phyloP scores from a whole-genome alignment of 1,140 invertebrate genomes.

The Chrysopa pallens region DNA sequence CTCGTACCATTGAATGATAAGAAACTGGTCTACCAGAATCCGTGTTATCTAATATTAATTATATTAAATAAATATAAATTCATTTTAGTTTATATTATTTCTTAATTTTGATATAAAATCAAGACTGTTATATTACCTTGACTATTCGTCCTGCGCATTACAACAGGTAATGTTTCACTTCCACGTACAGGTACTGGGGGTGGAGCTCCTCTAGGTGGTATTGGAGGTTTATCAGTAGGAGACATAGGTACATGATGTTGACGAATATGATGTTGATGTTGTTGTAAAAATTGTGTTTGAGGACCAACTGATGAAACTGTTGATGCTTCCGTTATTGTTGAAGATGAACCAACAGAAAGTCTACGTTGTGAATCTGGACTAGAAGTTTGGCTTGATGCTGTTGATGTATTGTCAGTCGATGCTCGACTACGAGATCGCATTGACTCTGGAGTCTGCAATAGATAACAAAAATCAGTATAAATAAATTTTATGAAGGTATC shows the following conservation, averaged over 20 bases:
- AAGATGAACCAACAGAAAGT: constrained; percentile 24
- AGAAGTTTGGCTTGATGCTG: constrained; percentile 27
- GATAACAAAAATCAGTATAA: too few species aligned
- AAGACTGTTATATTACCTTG: background rate
- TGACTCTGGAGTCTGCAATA: background rate
- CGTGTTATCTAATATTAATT: too few species aligned
- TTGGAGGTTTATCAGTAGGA: constrained; percentile 30
- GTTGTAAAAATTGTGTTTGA: constrained; percentile 9
- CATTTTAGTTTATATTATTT: too few species aligned
- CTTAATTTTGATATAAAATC: background rate
- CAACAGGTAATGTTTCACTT: background rate
- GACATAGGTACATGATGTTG: constrained; percentile 16
- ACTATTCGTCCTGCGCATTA: background rate
- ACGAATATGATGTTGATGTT: constrained; percentile 14
- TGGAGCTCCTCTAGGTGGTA: constrained; percentile 32
- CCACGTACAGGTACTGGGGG: constrained; percentile 26
- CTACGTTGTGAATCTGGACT: constrained; percentile 28
- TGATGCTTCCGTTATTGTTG: constrained; percentile 19
- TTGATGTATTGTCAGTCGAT: constrained; percentile 12
- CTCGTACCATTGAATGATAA: too few species aligned
- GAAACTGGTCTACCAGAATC: too few species aligned
- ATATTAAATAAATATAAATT: too few species aligned
- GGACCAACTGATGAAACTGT: constrained; percentile 10
- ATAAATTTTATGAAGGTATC: too few species aligned
- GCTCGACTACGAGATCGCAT: background rate